Evolutionary conservation across 2,113 vertebrate genomes (phyloP).

Genomic region (Mesoclemmys tuberculata): DNA sequence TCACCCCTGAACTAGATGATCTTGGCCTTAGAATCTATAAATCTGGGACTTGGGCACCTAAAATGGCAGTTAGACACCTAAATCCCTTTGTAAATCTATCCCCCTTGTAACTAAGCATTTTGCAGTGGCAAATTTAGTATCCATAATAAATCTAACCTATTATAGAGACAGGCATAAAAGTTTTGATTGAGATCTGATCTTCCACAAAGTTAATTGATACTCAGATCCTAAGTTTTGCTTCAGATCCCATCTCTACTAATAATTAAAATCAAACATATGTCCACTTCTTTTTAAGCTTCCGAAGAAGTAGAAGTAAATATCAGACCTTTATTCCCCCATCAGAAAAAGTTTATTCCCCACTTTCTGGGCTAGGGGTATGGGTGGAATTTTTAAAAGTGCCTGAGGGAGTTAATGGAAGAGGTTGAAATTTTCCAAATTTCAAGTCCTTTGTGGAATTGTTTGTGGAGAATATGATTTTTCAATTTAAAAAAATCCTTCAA

Average conservation of each 20-base stretch:
- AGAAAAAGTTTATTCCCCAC: background rate
- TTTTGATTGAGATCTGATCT: background rate
- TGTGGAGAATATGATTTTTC: background rate
- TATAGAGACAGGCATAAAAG: background rate
- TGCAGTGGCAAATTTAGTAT: background rate
- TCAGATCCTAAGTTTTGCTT: background rate
- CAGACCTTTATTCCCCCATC: background rate
- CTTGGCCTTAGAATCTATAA: too few species aligned
- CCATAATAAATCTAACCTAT: background rate
- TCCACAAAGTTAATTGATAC: background rate
- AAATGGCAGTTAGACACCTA: too few species aligned
- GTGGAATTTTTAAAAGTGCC: background rate
- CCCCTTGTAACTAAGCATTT: too few species aligned
- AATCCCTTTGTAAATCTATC: too few species aligned
- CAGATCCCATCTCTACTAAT: background rate
- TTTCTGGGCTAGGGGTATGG: background rate
- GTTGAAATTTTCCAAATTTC: background rate
- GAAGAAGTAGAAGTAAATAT: fast-evolving
- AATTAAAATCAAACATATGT: background rate
- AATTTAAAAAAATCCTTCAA: background rate
- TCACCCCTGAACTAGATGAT: too few species aligned
- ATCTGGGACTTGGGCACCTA: too few species aligned
- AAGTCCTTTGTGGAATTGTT: background rate
- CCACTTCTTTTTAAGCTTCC: background rate
- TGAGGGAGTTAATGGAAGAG: background rate